Base-by-base conservation (phyloP, 1,140 invertebrate genomes). In the Hetaerina americana region DNA sequence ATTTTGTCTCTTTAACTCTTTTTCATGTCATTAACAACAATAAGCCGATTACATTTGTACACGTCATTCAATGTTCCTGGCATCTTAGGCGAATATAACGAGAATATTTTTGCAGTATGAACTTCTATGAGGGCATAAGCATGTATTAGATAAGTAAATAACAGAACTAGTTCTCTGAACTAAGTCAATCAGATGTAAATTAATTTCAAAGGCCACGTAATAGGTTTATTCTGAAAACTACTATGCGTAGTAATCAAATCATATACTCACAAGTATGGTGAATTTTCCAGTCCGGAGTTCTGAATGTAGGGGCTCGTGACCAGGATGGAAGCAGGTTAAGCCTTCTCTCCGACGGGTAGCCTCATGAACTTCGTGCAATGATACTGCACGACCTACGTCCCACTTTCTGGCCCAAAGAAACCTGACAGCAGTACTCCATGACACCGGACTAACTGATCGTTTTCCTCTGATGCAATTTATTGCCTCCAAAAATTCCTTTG, bases 361-460 rank as follows among this genome's bases (percentile, higher is more conserved):
- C 82, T 97, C 92, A 83, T 98, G 95, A 78, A 95, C 90, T 77
- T 94, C 87, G 80, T 94, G 97, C 8, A 98, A 83, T 22, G 91
- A 87, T 26, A 97, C 84, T 22, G 96, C 95, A 77, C 95, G 86
- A 24, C 87, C 82, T 27, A 97, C 90, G 81, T 98, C 95, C 81
- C 97, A 98, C 83, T 98, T 98, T 66, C 96, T 87, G 70, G 96
- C 96, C 77, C 94, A 89, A 75, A 98, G 83, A 84, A 98, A 98
- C 81, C 96, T 96, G 68, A 97, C 87, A n/a, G 95, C 96, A 5
- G 92, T 93, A 29, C 89, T 88, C 84, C 89, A 89, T 66, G 88
- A 87, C 15, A 93, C 85, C 67, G 87, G 82, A 74, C 83, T 81
- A 75, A 82, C 81, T 79, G 86, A 79, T 78, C 87, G 81, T 72